Evolutionary conservation across 1,140 invertebrate species (phyloP).

Genomic region (Solen grandis): DNA sequence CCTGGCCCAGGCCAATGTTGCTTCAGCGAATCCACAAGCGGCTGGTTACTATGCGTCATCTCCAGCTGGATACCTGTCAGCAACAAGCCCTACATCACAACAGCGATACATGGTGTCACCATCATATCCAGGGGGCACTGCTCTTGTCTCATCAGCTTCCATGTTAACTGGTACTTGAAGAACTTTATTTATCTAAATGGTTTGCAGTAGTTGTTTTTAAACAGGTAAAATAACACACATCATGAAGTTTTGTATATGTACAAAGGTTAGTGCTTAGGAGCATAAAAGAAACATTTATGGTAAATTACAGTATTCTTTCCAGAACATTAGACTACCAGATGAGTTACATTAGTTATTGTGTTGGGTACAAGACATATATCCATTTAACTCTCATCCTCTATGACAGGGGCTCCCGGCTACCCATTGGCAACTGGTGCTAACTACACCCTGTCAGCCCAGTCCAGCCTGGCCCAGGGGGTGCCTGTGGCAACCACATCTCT

Average conservation of each 20-base stretch:
- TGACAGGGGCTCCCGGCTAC: constrained; percentile 30
- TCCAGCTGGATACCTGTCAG: constrained; percentile 34
- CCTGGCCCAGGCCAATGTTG: constrained; percentile 1
- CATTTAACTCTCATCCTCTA: too few species aligned
- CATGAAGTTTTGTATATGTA: too few species aligned
- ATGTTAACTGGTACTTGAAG: constrained; percentile 29
- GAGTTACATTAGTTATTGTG: too few species aligned
- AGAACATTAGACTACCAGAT: too few species aligned
- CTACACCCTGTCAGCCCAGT: constrained; percentile 31
- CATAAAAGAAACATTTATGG: too few species aligned
- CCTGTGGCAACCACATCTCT: constrained; percentile 25
- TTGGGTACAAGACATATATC: too few species aligned
- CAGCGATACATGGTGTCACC: constrained; percentile 51
- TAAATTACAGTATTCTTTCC: too few species aligned
- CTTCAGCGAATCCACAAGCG: not conserved
- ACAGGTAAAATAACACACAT: too few species aligned
- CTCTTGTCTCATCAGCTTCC: constrained; percentile 28
- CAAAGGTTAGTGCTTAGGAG: too few species aligned
- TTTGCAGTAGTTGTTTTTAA: too few species aligned
- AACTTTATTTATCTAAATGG: too few species aligned
- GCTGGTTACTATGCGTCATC: not conserved
- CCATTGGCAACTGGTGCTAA: constrained; percentile 19
- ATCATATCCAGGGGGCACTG: constrained; percentile 8
- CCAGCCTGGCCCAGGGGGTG: constrained; percentile 6
- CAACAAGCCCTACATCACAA: constrained; percentile 22